phyloP scores from a whole-genome alignment of 2,888 invertebrate genomes.

The Leptodirus hochenwartii region DNA sequence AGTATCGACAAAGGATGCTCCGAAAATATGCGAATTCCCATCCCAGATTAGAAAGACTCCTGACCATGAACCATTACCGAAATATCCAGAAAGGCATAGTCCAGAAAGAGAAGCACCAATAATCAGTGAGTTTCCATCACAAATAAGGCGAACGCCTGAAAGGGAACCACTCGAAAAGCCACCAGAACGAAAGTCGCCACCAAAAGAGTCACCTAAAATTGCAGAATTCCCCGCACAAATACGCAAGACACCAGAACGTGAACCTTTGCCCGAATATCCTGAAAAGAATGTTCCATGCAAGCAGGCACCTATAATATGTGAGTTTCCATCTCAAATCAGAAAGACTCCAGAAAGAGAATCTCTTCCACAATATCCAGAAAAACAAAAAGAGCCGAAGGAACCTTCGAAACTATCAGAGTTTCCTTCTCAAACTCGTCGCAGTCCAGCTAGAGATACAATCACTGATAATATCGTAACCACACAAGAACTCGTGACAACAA shows the following conservation, averaged over 20 bases:
- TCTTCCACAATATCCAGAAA: conserved; percentile 10
- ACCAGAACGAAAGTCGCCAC: no score
- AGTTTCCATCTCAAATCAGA: conserved; percentile 15
- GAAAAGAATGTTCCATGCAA: conserved; percentile 11
- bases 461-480: conserved; percentile 5
- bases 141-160: no score
- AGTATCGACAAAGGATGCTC: conserved; percentile 8
- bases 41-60: conserved; percentile 14
- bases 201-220: conserved; percentile 4
- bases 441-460: conserved; percentile 11
- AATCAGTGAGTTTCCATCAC: not conserved
- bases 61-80: conserved; percentile 7
- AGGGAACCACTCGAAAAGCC: no score
- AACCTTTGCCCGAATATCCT: conserved; percentile 14
- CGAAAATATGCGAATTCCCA: conserved; percentile 14
- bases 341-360: conserved; percentile 13
- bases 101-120: not conserved
- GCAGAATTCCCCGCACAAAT: conserved; percentile 15
- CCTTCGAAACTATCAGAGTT: conserved; percentile 12
- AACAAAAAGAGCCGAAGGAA: conserved; percentile 6
- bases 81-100: conserved; percentile 4
- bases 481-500: conserved; percentile 6
- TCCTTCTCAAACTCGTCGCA: conserved; percentile 13
- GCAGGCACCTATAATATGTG: conserved; percentile 11
- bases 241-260: conserved; percentile 13